Evolutionary conservation across 2,113 vertebrate genomes (phyloP), one percentile per base, ranked within the genome.

Genomic region (Tragelaphus imberbis): DNA sequence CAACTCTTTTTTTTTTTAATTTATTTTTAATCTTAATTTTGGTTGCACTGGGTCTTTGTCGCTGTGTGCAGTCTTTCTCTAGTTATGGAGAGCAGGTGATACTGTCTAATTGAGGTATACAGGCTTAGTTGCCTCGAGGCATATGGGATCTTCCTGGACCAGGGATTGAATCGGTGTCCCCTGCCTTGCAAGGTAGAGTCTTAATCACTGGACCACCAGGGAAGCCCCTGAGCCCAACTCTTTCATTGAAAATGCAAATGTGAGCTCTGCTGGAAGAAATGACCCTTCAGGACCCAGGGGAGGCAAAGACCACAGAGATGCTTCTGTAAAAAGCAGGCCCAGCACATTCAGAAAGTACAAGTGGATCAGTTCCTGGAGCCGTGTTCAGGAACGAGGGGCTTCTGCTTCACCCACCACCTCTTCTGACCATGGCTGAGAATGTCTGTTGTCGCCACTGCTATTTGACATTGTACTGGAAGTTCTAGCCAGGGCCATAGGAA

Each of bases 301-400:
- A 49, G 65, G n/a, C 40, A n/a, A 40, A 51, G 56, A 28, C 75
- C 27, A 71, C 23, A 27, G 11, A 0, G 40, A 9, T 2, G 2
- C 28, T 11, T 53, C 56, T 56, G 81, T 19, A 49, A 28, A 88
- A 79, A 88, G 82, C 44, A 44, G 93, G 40, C 10, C 4, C 15
- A 27, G 13, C 0, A 1, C 5, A 2, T 53, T 56, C 30, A 15
- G 51, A 55, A 80, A 21, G 58, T 9, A 12, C 40, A 36, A 19
- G 5, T 11, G 68, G 40, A 30, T 12, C 0, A 0, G 36, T 4
- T 36, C 33, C 79, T 12, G 3, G 92, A 30, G 79, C 51, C 1
- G 19, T 71, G 84, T 2, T 53, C 27, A 30, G 51, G 56, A 21
- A 14, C 0, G 0, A 59, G 59, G 49, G 71, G 56, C 2, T 2